A percentile compares a stretch with the other conserved stretches of the same genome.
These are phyloP conservation scores for Scrobipalpa costella DNA, from an alignment of 2,888 invertebrate genomes.

Conservation along the genomic window DNA sequence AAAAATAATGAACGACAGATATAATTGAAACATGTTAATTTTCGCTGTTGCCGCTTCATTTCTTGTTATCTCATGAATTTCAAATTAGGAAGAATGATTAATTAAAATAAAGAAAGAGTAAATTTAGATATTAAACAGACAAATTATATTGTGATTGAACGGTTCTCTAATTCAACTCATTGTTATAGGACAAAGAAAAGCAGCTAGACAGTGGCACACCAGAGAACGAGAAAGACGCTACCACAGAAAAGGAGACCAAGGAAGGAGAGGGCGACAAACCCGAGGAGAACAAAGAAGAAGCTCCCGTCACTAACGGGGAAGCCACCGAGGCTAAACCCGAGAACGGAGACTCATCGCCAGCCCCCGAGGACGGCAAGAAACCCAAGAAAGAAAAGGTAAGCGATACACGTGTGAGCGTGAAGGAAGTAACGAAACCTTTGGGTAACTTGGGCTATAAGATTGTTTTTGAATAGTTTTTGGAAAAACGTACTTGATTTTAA, in stretches of 20 bases:
- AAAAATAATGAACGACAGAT: constrained; percentile 1
- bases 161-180: neutral
- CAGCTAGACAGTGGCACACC: constrained; percentile 78
- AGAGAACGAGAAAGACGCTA: constrained; percentile 85
- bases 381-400: constrained; percentile 84
- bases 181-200: constrained; percentile 81
- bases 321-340: constrained; percentile 68
- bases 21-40: neutral
- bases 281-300: constrained; percentile 53
- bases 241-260: constrained; percentile 83
- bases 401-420: neutral
- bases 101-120: neutral
- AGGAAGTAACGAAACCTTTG: no score
- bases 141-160: neutral
- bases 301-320: constrained; percentile 68
- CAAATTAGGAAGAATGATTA: neutral
- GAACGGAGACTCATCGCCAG: constrained; percentile 58
- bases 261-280: constrained; percentile 48
- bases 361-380: constrained; percentile 79
- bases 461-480: no score
- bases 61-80: neutral
- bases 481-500: no score
- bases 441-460: no score
- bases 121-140: no score
- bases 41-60: neutral